These are phyloP conservation scores for Empis livida DNA, from an alignment of 2,888 invertebrate genomes.

Conservation along the genomic window DNA sequence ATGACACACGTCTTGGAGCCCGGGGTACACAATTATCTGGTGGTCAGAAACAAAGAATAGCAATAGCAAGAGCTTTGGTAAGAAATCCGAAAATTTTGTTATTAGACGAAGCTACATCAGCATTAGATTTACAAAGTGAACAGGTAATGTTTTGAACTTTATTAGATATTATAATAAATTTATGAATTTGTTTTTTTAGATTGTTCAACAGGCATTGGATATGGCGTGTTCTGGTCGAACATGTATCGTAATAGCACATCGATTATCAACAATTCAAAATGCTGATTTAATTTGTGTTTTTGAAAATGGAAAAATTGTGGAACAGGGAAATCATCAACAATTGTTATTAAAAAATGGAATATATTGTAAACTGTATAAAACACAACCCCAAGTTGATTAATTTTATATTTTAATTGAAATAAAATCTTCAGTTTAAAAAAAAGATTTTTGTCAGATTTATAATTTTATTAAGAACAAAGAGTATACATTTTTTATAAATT, in stretches of 20 bases:
- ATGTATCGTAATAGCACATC: conserved; percentile 75
- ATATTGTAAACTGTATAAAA: conserved; percentile 50
- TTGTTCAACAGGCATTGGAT: conserved; percentile 77
- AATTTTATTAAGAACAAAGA: too few species aligned
- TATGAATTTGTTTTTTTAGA: conserved; percentile 14
- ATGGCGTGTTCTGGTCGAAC: conserved; percentile 67
- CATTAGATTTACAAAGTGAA: conserved; percentile 62
- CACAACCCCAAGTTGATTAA: conserved; percentile 35
- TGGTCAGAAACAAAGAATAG: conserved; percentile 76
- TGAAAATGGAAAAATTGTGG: conserved; percentile 58
- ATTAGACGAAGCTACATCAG: conserved; percentile 66
- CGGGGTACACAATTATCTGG: conserved; percentile 66
- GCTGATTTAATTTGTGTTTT: conserved; percentile 77
- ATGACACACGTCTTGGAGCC: conserved; percentile 58
- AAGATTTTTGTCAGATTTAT: too few species aligned
- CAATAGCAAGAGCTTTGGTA: conserved; percentile 63
- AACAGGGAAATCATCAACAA: conserved; percentile 61
- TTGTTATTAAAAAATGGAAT: conserved; percentile 51
- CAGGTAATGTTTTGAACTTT: conserved; percentile 37
- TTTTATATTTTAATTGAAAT: neutral
- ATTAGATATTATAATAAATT: neutral
- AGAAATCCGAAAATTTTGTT: conserved; percentile 55
- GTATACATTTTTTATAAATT: too few species aligned
- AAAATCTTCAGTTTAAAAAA: too few species aligned
- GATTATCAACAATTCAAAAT: conserved; percentile 68